phyloP scores from a whole-genome alignment of 1,140 invertebrate genomes.

The Oreohelix idahoensis region DNA sequence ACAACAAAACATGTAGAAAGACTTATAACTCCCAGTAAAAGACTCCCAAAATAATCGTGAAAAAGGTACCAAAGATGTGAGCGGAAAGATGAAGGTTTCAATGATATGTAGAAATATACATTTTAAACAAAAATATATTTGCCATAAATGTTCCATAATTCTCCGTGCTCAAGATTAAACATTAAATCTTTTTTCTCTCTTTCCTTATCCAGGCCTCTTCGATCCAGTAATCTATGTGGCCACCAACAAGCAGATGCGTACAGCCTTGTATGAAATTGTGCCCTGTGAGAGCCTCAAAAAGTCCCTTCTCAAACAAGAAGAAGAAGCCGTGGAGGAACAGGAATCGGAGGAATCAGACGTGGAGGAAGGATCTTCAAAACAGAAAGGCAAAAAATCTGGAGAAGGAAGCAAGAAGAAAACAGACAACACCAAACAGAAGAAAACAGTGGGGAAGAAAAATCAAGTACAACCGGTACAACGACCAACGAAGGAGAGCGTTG shows the following conservation, averaged over 20 bases:
- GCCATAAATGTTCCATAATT: too few species aligned
- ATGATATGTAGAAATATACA: too few species aligned
- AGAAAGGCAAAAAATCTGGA: not conserved
- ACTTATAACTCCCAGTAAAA: too few species aligned
- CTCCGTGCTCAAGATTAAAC: too few species aligned
- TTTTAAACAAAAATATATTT: too few species aligned
- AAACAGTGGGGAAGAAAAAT: slow-evolving; percentile 5
- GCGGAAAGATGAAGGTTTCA: too few species aligned
- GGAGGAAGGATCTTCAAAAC: not conserved
- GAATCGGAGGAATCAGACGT: slow-evolving; percentile 40
- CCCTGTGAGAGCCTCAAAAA: slow-evolving; percentile 46
- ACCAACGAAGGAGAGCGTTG: not conserved
- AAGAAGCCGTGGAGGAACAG: slow-evolving; percentile 19
- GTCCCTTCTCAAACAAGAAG: slow-evolving; percentile 13
- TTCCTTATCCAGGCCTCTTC: slow-evolving; percentile 44
- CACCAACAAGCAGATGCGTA: slow-evolving; percentile 57
- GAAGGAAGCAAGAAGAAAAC: not conserved
- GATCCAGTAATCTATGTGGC: slow-evolving; percentile 60
- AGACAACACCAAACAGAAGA: not conserved
- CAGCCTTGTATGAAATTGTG: slow-evolving; percentile 47
- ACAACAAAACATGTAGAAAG: too few species aligned
- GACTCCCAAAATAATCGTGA: too few species aligned
- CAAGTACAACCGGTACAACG: not conserved
- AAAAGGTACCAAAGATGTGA: too few species aligned
- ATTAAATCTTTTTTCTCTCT: too few species aligned